Evolutionary conservation across 1,140 invertebrate species (phyloP).

Genomic region (Drosophila guanche): DNA sequence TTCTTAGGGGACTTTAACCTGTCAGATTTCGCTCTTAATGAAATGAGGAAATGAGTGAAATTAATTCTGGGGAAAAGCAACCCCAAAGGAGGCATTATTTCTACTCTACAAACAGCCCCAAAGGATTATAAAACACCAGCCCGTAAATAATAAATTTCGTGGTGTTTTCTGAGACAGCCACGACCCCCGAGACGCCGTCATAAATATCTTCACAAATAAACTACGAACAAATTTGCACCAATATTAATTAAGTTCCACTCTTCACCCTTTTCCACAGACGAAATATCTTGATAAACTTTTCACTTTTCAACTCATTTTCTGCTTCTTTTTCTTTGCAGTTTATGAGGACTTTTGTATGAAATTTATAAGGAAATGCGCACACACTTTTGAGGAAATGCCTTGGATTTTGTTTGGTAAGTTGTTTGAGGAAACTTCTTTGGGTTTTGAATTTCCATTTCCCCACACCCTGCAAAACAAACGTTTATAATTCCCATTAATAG

Average conservation of each 20-base stretch:
- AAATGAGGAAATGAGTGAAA: too few relatives aligned
- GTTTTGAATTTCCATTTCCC: conserved; percentile 33
- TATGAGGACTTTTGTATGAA: neutral
- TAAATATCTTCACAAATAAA: conserved; percentile 2
- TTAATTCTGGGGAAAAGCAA: too few relatives aligned
- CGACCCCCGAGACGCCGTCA: too few relatives aligned
- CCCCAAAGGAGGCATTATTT: too few relatives aligned
- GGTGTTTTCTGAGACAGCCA: too few relatives aligned
- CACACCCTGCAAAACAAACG: neutral
- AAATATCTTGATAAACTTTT: conserved; percentile 34
- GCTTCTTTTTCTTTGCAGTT: neutral
- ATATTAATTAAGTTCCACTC: conserved; percentile 48
- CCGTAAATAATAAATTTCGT: too few relatives aligned
- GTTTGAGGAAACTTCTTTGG: conserved; percentile 26
- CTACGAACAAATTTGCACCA: conserved; percentile 9
- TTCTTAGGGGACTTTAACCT: too few relatives aligned
- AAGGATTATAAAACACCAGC: too few relatives aligned
- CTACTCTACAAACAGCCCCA: too few relatives aligned
- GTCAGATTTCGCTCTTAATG: too few relatives aligned
- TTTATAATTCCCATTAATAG: conserved; percentile 26
- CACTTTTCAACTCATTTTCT: conserved; percentile 29
- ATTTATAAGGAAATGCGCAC: conserved; percentile 23
- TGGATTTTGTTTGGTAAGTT: neutral
- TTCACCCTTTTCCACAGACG: conserved; percentile 2
- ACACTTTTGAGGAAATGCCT: neutral